Conservation (phyloP, 92 coral and sea anemone species). For the Galaxea fascicularis region DNA sequence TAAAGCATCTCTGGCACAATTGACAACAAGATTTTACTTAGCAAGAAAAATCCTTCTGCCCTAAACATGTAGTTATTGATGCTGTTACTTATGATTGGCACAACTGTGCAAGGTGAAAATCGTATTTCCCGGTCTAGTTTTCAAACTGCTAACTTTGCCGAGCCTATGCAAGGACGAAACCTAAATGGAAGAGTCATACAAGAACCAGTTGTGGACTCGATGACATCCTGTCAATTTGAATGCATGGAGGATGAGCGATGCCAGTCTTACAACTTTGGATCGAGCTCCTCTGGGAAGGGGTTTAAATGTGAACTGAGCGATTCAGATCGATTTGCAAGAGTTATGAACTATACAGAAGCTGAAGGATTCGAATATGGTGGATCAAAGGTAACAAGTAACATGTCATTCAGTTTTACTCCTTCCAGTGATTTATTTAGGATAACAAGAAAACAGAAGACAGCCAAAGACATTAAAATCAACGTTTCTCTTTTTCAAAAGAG, state of each 20-base stretch:
- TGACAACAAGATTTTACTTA: too few relatives aligned
- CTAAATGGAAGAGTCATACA: neutral
- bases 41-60: too few relatives aligned
- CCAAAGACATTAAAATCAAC: too few relatives aligned
- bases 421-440: too few relatives aligned
- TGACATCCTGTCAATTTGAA: neutral
- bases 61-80: neutral
- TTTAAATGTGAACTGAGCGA: conserved; percentile 1
- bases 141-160: neutral
- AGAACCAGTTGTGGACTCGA: neutral
- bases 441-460: too few relatives aligned
- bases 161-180: neutral
- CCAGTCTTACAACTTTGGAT: neutral
- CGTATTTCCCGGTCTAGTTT: neutral
- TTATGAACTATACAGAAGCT: neutral
- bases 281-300: neutral
- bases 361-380: neutral
- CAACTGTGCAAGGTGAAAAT: neutral
- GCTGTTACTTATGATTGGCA: neutral
- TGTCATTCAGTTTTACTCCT: too few relatives aligned
- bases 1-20: too few relatives aligned
- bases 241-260: neutral
- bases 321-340: neutral
- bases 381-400: neutral
- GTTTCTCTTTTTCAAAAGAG: neutral